These are phyloP conservation scores for Cephus rjabovi DNA, from an alignment of 2,888 invertebrate genomes.

Conservation along the genomic window DNA sequence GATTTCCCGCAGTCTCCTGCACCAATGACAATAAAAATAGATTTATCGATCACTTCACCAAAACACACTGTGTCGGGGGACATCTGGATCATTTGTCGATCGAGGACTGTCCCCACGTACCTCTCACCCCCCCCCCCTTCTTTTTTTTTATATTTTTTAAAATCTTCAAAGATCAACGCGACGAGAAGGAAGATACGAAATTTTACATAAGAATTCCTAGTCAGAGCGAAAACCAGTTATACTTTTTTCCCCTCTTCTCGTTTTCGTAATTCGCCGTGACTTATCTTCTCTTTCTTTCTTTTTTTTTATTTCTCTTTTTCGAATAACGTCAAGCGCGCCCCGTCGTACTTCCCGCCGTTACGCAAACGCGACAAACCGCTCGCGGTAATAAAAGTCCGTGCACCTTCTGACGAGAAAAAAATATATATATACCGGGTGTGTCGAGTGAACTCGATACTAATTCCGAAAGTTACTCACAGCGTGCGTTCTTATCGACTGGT, in stretches of 20 bases:
- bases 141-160: not conserved
- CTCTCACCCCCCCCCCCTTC: not conserved
- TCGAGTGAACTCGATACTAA: not conserved
- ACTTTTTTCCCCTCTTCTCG: conserved; percentile 16
- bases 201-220: not conserved
- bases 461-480: not conserved
- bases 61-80: conserved; percentile 1
- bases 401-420: not conserved
- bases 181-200: not conserved
- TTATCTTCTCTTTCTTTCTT: conserved; percentile 2
- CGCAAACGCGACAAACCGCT: not conserved
- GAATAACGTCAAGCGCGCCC: conserved; percentile 6
- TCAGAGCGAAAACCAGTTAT: conserved; percentile 8
- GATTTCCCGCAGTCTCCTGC: not conserved
- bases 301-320: conserved; percentile 14
- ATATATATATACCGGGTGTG: conserved; percentile 6
- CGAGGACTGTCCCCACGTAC: not conserved
- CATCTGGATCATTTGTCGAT: not conserved
- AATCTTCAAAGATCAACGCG: not conserved
- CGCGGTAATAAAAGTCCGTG: conserved; percentile 4
- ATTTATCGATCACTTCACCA: conserved; percentile 3
- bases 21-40: not conserved
- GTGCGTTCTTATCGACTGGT: not conserved
- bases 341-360: conserved; percentile 14
- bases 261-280: conserved; percentile 9